Evolutionary conservation across 2,888 invertebrate species (phyloP), one percentile per base, ranked within the genome.

Genomic region (Lithodes maja): DNA sequence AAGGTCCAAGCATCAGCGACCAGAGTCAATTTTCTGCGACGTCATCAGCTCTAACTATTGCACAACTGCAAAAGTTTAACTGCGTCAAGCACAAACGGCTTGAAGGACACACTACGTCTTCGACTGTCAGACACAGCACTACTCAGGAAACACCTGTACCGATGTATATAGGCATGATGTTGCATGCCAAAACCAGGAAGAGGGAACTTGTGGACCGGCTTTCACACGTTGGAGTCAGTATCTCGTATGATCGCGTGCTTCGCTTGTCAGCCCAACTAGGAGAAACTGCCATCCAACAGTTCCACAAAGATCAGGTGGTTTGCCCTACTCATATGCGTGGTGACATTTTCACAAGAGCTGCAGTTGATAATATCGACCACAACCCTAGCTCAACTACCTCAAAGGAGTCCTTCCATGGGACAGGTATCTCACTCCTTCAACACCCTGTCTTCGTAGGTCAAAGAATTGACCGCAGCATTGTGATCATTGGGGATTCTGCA

Each of bases 361-460:
- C n/a, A n/a, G n/a, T n/a, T n/a, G n/a, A n/a, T n/a, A n/a, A n/a
- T n/a, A n/a, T n/a, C 15, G 90, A 90, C 78, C 82, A 90, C 82
- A 83, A 90, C 68, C 87, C 86, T n/a, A 83, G 77, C 50, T 17
- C 77, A n/a, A 88, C 87, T 61, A 88, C 83, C 53, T 55, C 83
- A n/a, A 83, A 83, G 15, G 55, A 71, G 71, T 3, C 12, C 83
- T 83, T 15, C 69, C 55, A 15, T 49, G 61, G n/a, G n/a, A n/a
- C n/a, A n/a, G n/a, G n/a, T n/a, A n/a, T n/a, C n/a, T n/a, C n/a
- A n/a, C n/a, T n/a, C 12, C 61, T 87, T n/a, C 69, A 87, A 68
- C 79, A 54, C 49, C 61, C 87, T 3, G 53, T 71, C 7, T 61
- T 33, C 12, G 17, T 71, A 12, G 75, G 52, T 33, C 12, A 50